These are phyloP conservation scores for Eurytoma adleriae DNA, from an alignment of 2,888 invertebrate genomes.

Conservation along the genomic window DNA sequence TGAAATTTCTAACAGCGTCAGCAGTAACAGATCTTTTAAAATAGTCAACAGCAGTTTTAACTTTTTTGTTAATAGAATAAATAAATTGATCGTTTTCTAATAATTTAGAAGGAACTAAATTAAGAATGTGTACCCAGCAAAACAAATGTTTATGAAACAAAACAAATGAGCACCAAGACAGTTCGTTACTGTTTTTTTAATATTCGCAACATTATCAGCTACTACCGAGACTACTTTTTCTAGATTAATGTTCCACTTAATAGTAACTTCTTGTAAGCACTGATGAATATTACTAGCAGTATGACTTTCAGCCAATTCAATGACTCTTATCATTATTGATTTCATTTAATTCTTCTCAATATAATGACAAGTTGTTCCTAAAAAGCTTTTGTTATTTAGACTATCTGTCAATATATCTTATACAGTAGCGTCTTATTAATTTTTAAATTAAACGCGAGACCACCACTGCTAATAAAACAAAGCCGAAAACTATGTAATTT, in stretches of 20 bases:
- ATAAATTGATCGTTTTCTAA: conserved; percentile 47
- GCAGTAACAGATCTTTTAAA: conserved; percentile 59
- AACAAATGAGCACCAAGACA: conserved; percentile 58
- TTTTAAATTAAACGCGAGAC: no score
- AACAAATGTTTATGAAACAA: conserved; percentile 55
- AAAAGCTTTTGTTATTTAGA: conserved; percentile 35
- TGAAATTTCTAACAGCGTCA: conserved; percentile 55
- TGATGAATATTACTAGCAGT: conserved; percentile 56
- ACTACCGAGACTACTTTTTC: conserved; percentile 57
- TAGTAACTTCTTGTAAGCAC: conserved; percentile 47
- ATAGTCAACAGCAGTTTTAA: conserved; percentile 60
- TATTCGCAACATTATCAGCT: conserved; percentile 60
- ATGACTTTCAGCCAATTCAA: conserved; percentile 56
- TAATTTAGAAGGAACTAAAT: conserved; percentile 57
- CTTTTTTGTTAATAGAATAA: conserved; percentile 50
- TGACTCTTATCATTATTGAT: conserved; percentile 55
- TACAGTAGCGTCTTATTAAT: no score
- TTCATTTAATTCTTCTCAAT: conserved; percentile 20
- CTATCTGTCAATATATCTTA: conserved; percentile 59
- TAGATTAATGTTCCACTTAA: conserved; percentile 58
- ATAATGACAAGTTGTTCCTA: conserved; percentile 45
- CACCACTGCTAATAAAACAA: no score
- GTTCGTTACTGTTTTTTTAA: conserved; percentile 57
- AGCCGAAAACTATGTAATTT: no score
- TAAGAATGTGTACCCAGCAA: conserved; percentile 61